Percentiles rank a stretch among this genome's conserved stretches.
These are phyloP conservation scores for Pelodytes ibericus DNA, from an alignment of 2,797 vertebrate species.

Conservation along the genomic window DNA sequence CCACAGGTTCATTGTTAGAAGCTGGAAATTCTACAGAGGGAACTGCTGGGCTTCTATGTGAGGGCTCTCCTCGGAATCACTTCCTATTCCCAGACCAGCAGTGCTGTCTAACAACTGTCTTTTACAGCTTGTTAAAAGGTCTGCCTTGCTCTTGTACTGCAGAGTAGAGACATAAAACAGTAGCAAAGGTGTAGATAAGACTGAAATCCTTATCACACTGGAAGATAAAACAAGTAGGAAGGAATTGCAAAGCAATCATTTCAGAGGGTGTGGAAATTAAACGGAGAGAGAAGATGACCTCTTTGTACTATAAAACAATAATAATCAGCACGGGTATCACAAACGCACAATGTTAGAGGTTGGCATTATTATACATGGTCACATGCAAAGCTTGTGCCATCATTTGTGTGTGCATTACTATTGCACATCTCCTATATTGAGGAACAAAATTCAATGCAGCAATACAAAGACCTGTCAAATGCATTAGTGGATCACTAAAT, in stretches of 20 bases:
- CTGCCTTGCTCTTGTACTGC: slow-evolving; percentile 34
- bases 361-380: no score
- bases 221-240: slow-evolving; percentile 25
- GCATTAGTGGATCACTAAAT: no score
- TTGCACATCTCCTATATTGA: no score
- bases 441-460: no score
- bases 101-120: slow-evolving; percentile 52
- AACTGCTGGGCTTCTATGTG: neutral
- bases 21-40: neutral
- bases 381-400: no score
- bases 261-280: slow-evolving; percentile 32
- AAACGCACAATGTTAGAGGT: no score
- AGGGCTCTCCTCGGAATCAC: neutral
- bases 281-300: no score
- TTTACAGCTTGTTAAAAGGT: slow-evolving; percentile 53
- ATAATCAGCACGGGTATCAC: no score
- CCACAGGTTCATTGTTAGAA: slow-evolving; percentile 2
- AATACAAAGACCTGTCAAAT: no score
- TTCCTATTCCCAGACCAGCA: slow-evolving; percentile 46
- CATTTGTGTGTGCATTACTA: no score
- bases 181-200: slow-evolving; percentile 45
- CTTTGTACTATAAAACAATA: no score
- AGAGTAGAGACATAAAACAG: slow-evolving; percentile 38
- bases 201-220: slow-evolving; percentile 36
- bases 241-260: slow-evolving; percentile 22